Base-by-base conservation (phyloP, 2,797 vertebrate species). In the Gymnoscopelus microlampas region DNA sequence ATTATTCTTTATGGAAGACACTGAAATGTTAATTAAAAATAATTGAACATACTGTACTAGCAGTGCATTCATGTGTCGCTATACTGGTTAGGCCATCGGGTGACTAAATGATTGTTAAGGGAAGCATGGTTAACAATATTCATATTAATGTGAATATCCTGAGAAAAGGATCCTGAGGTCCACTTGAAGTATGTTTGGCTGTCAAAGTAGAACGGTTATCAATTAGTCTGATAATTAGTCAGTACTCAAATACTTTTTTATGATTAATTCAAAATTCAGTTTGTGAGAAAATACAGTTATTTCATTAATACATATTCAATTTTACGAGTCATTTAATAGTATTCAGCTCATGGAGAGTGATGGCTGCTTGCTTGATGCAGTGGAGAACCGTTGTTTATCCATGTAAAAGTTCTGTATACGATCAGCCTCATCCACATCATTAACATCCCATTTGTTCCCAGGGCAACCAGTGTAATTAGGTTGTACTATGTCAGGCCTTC, bases 1-100 rank as follows among this genome's bases (percentile, higher is more conserved):
- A 66, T 70, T 6, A 60, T 66, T 75, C 60, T 63, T 68, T 66
- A 60, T 35, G 49, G 73, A 68, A 3, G n/a, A 48, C 11, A 26
- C 9, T 29, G 10, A 57, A 56, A 68, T 63, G 26, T 13, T 5
- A 54, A 62, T 53, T n/a, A 49, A 12, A 49, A 54, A 73, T 48
- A 58, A 67, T 54, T 47, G 29, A 76, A 60, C 51, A 32, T 48
- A 12, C 13, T 49, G 32, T 62, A 58, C 10, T 60, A 29, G 23
- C 49, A 1, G 26, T 35, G 35, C 56, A n/a, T 70, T 70, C 14
- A 29, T 68, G 3, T n/a, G 13, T 10, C 23, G 50, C 57, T 63
- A 39, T 39, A 19, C 19, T 63, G 50, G n/a, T 12, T 53, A 71
- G 39, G 60, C 8, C 1, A 6, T 68, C 29, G 26, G 48, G 44